Evolutionary conservation across 53 echinoderm and acorn worm species (phyloP).

Genomic region (Holothuria scabra): DNA sequence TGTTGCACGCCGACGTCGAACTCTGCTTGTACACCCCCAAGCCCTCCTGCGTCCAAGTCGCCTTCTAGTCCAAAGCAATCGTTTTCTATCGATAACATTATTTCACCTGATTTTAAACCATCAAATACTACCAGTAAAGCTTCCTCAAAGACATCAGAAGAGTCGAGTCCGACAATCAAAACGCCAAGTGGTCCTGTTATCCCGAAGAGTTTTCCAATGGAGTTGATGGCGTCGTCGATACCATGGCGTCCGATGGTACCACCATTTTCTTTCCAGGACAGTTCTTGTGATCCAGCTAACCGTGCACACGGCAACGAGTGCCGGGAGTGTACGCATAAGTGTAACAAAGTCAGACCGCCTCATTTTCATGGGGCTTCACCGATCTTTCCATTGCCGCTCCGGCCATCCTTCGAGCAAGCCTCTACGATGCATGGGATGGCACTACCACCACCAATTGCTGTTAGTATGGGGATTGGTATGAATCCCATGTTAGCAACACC

Average conservation of each 20-base stretch:
- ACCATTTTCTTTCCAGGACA: constrained; percentile 38
- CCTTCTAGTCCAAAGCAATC: constrained; percentile 83
- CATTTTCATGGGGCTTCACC: constrained; percentile 64
- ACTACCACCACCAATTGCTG: constrained; percentile 15
- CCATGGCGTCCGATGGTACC: constrained; percentile 41
- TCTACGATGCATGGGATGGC: constrained; percentile 27
- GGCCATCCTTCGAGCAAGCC: constrained; percentile 66
- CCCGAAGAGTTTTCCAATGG: constrained; percentile 41
- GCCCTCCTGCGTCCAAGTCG: constrained; percentile 53
- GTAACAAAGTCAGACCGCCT: constrained; percentile 30
- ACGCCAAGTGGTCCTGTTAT: neutral
- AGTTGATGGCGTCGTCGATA: constrained; percentile 51
- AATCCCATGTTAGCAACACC: constrained; percentile 22
- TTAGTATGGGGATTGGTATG: constrained; percentile 29
- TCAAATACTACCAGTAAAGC: constrained; percentile 52
- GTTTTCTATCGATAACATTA: constrained; percentile 99
- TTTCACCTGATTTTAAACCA: constrained; percentile 94
- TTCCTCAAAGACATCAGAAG: neutral
- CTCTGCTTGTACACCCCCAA: constrained; percentile 68
- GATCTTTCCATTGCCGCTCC: constrained; percentile 82
- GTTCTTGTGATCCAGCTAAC: neutral
- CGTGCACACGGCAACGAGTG: constrained; percentile 30
- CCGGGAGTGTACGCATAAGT: constrained; percentile 19
- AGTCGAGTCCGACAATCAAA: neutral
- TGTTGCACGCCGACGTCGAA: constrained; percentile 51